phyloP scores from a whole-genome alignment of 2,797 vertebrate species.

The Myoxocephalus aenaeus region DNA sequence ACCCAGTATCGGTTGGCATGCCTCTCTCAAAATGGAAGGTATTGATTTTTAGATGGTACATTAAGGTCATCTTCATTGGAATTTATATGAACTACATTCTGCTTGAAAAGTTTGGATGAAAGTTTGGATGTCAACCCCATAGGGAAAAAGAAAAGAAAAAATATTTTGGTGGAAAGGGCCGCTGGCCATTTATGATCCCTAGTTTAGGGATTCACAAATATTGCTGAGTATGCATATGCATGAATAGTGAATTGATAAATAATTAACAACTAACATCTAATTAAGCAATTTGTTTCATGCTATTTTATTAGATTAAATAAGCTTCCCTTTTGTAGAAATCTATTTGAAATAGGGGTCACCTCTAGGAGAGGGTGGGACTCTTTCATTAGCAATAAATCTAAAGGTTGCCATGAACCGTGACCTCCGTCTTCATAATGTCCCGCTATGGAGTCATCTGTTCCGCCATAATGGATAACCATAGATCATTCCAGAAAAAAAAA shows the following conservation, averaged over 20 bases:
- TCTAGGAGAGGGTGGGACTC: not conserved
- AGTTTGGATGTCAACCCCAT: no score
- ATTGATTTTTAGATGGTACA: conserved; percentile 36
- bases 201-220: not conserved
- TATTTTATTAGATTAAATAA: not conserved
- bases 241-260: not conserved
- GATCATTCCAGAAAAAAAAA: not conserved
- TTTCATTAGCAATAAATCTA: not conserved
- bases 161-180: not conserved
- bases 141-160: not conserved
- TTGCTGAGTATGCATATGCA: no score
- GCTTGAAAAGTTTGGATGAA: no score
- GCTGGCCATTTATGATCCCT: not conserved
- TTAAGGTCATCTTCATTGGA: conserved; percentile 10
- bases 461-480: not conserved
- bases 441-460: not conserved
- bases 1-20: conserved; percentile 5
- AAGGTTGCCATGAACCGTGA: conserved; percentile 15
- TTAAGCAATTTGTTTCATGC: not conserved
- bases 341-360: not conserved
- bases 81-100: conserved; percentile 4
- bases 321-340: not conserved
- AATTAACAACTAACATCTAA: not conserved
- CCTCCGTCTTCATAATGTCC: conserved; percentile 5
- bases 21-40: not conserved